Evolutionary conservation across 2,888 invertebrate species (phyloP).

Genomic region (Hydrotaea diabolus): DNA sequence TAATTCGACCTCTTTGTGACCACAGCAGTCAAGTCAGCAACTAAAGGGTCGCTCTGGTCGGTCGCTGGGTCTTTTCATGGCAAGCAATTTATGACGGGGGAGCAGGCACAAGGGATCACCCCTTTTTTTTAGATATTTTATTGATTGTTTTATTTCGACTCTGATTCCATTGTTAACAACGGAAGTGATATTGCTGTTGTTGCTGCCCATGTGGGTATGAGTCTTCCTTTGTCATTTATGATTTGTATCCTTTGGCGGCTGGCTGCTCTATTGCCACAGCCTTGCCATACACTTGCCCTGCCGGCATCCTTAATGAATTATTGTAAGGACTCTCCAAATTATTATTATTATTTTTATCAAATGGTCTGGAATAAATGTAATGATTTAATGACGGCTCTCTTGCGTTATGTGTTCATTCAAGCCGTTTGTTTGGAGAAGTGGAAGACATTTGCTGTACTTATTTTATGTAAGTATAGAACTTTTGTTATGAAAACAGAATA

Average conservation of each 20-base stretch:
- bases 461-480: too few relatives aligned
- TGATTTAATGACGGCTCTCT: constrained; percentile 36
- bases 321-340: constrained; percentile 37
- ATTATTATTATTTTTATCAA: constrained; percentile 49
- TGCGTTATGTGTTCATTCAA: neutral
- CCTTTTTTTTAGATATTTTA: constrained; percentile 52
- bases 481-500: too few relatives aligned
- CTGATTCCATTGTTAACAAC: constrained; percentile 39
- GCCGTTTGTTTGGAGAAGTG: too few relatives aligned
- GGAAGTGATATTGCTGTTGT: constrained; percentile 52
- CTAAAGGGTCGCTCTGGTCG: neutral
- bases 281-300: constrained; percentile 24
- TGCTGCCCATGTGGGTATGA: neutral
- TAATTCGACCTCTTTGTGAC: constrained; percentile 65
- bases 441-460: neutral
- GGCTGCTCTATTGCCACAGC: constrained; percentile 6
- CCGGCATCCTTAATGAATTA: constrained; percentile 54
- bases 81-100: neutral
- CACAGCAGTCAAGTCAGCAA: constrained; percentile 35
- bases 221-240: constrained; percentile 27
- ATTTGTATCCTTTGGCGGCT: constrained; percentile 20
- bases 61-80: neutral
- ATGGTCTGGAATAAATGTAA: constrained; percentile 59
- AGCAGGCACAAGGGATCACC: constrained; percentile 39
- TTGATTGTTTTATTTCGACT: constrained; percentile 53